phyloP scores from a whole-genome alignment of 2,113 vertebrate genomes.

The Mustelus asterias region DNA sequence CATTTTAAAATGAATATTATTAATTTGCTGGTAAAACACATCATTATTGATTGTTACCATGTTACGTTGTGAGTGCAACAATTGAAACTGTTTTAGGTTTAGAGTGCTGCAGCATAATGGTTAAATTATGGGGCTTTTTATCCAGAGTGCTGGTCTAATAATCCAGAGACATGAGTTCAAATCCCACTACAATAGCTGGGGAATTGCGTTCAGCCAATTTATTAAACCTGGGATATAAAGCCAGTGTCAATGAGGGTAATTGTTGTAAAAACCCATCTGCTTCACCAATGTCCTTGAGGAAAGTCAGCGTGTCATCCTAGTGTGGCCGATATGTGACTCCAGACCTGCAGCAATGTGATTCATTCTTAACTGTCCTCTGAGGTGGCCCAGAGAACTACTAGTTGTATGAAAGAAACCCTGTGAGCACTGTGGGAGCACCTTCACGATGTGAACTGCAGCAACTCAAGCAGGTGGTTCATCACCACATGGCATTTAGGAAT shows the following conservation, averaged over 20 bases:
- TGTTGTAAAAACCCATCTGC: not conserved
- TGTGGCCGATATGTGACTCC: not conserved
- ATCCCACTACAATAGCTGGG: too few species aligned
- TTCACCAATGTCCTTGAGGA: not conserved
- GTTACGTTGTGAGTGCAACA: not conserved
- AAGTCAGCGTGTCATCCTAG: too few species aligned
- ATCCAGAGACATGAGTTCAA: too few species aligned
- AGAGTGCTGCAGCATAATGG: too few species aligned
- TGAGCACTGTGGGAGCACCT: not conserved
- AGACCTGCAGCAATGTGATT: too few species aligned
- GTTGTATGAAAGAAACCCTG: not conserved
- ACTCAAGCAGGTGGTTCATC: too few species aligned
- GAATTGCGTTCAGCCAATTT: too few species aligned
- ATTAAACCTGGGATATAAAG: not conserved
- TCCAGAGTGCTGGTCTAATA: too few species aligned
- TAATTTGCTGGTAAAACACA: not conserved
- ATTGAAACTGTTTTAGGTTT: not conserved
- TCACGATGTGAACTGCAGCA: not conserved
- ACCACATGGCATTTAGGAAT: not conserved
- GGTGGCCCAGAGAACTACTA: not conserved
- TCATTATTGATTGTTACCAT: not conserved
- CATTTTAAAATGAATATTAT: not conserved
- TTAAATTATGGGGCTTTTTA: too few species aligned
- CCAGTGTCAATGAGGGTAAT: not conserved
- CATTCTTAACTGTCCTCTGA: not conserved